Evolutionary conservation across 2,113 vertebrate species (phyloP), one percentile per base, ranked within the genome.

Genomic region (Mustela nigripes): DNA sequence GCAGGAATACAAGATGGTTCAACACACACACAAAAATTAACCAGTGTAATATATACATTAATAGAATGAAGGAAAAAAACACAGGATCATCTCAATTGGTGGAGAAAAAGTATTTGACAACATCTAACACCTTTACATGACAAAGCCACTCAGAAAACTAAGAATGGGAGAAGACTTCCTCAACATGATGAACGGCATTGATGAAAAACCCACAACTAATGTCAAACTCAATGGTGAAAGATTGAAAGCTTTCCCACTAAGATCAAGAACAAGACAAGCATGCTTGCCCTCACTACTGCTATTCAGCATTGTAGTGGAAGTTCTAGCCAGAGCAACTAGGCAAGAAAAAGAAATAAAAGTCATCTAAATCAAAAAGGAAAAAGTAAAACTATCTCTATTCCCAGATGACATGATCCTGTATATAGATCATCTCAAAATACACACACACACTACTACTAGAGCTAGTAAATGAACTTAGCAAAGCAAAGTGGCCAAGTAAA

Each of bases 21-120:
- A 94, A 78, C 18, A 62, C 87, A 87, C 24, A 78, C 42, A 42
- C 42, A 50, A 95, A 94, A 91, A 82, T 74, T 76, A 62, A 91
- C 76, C 74, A 91, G 10, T 82, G 26, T 67, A 86, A 91, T 67
- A 76, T 11, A 62, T 42, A 69, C n/a, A 95, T 94, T 82, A 83
- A 91, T 45, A 95, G 39, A 91, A 78, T 22, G 19, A 93, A 96
- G 39, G 58, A 45, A 65, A 33, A 42, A 85, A 28, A 48, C 26
- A 91, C 73, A 73, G 9, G 5, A 45, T 76, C 28, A 69, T 42
- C 50, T 85, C n/a, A 71, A 63, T 10, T 80, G n/a, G 31, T 78
- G 45, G 19, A 94, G 60, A 90, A 73, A 80, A 94, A 79, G 16
- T 58, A 94, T 71, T 71, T 78, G 71, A 60, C 31, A 85, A 71